Conservation (phyloP, 2,113 vertebrate species). For the Mormoops blainvillei region DNA sequence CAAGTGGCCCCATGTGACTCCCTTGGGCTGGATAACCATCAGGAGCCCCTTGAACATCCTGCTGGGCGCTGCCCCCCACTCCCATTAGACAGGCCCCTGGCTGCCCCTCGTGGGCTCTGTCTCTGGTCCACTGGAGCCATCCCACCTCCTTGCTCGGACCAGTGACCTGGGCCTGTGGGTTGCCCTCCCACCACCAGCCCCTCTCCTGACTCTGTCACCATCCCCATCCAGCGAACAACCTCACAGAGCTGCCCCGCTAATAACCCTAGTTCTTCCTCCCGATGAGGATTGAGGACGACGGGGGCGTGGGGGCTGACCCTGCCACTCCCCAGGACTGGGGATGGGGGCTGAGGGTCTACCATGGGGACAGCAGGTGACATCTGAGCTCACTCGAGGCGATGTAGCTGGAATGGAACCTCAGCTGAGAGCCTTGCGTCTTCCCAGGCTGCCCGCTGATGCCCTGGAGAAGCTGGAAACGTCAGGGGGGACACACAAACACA, state of each 20-base stretch:
- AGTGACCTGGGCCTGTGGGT: background rate
- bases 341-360: background rate
- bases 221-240: too few species aligned
- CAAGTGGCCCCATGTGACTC: background rate
- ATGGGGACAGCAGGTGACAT: background rate
- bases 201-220: too few species aligned
- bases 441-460: background rate
- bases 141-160: background rate
- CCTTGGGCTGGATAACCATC: too few species aligned
- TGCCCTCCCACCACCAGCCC: background rate
- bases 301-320: too few species aligned
- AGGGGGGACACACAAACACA: background rate
- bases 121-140: background rate
- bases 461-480: too few species aligned
- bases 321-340: background rate
- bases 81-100: background rate
- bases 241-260: too few species aligned
- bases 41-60: too few species aligned
- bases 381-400: background rate
- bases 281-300: too few species aligned
- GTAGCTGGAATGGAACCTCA: background rate
- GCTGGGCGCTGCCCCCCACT: background rate
- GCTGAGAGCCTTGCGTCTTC: background rate
- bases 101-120: background rate
- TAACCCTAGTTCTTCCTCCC: too few species aligned